These are phyloP conservation scores for Dendrocopos noguchii DNA, from an alignment of 2,113 vertebrate species.

Conservation along the genomic window DNA sequence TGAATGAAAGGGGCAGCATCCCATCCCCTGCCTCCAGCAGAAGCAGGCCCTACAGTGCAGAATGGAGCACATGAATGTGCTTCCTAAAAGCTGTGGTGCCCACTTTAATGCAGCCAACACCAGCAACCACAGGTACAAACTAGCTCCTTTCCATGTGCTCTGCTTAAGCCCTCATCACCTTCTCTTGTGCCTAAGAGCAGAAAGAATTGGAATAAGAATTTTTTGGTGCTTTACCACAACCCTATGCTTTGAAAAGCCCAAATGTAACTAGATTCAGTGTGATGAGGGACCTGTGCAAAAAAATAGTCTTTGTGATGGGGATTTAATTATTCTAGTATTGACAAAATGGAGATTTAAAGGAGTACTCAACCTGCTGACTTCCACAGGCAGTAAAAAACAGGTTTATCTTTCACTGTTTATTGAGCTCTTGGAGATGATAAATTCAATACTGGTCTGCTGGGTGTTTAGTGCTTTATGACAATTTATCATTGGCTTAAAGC, in stretches of 20 bases:
- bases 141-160: neutral
- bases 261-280: neutral
- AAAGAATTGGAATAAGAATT: neutral
- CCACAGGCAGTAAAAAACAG: constrained; percentile 17
- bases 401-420: constrained; percentile 39
- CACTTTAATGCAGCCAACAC: neutral
- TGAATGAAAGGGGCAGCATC: neutral
- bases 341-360: constrained; percentile 44
- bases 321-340: constrained; percentile 37
- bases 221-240: neutral
- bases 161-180: neutral
- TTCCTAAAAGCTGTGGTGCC: neutral
- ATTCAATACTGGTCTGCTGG: constrained; percentile 23
- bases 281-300: neutral
- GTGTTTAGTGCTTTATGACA: constrained; percentile 11
- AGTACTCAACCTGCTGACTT: neutral
- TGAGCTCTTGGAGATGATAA: constrained; percentile 2
- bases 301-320: neutral
- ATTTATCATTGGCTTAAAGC: neutral
- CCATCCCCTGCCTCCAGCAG: neutral
- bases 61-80: fast-evolving
- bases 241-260: neutral
- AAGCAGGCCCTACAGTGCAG: neutral
- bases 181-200: neutral
- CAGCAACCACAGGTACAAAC: neutral